Evolutionary conservation across 2,888 invertebrate species (phyloP), one percentile per base, ranked within the genome.

Genomic region (Hoplodrina ambigua): DNA sequence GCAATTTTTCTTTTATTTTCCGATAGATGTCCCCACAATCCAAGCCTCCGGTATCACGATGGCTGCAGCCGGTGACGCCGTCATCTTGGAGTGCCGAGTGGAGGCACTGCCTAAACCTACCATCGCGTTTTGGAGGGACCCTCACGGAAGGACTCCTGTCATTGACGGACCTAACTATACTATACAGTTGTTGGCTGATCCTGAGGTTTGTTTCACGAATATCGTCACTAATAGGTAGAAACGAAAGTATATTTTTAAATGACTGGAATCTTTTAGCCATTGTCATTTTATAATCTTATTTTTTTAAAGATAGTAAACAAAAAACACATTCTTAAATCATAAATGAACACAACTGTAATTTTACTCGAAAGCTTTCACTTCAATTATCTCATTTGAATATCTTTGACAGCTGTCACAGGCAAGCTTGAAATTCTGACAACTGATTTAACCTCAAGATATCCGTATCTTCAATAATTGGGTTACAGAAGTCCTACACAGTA

Each of bases 91-190:
- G 85, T 98, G 98, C 87, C 94, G 97, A 49, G 98, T 98, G 7
- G 97, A 97, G 83, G 97, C 98, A 0, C 97, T 98, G 72, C 98
- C 98, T 0, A 97, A 97, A 80, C 98, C 98, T 0, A 97, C 97
- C 82, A 97, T 98, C 85, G 97, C 98, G 17, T 98, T 98, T 96
- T 98, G 98, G 98, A 96, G 97, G 69, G 98, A 98, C 87, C 97
- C 97, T 67, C 97, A 97, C 72, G 97, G 97, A 2, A 94, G 98
- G 8, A 96, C 97, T 0, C 97, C 98, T 0, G 97, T 98, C 25
- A 98, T 98, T 20, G 97, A 97, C 76, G 97, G 98, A 41, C 97
- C 97, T 19, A 98, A 97, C 90, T 97, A 97, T 86, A 96, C 97
- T 49, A 97, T 98, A 76, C 96, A 96, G 54, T 92, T 97, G 2